phyloP scores from a whole-genome alignment of 2,888 invertebrate genomes.

The Lumbricus terrestris region DNA sequence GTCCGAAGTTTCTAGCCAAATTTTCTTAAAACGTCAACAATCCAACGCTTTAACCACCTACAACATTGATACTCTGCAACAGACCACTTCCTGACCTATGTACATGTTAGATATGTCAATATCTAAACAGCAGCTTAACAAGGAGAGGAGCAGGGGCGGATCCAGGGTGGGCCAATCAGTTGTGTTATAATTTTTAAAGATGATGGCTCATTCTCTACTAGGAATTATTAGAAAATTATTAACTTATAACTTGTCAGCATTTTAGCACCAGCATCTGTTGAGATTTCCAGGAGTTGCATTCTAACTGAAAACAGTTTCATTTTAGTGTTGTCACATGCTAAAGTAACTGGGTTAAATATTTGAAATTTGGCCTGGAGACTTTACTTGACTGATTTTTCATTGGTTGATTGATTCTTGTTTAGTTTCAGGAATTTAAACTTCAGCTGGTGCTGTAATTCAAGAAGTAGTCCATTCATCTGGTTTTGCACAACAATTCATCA shows the following conservation, averaged over 20 bases:
- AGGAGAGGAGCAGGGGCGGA: too few species aligned
- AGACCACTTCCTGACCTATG: too few species aligned
- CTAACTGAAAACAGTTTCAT: neutral
- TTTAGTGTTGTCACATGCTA: neutral
- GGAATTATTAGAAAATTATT: neutral
- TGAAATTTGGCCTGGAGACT: neutral
- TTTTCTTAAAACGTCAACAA: too few species aligned
- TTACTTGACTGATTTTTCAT: neutral
- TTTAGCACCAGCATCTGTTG: neutral
- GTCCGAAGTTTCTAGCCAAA: too few species aligned
- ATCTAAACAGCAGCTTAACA: too few species aligned
- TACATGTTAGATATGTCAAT: too few species aligned
- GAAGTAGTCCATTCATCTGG: neutral
- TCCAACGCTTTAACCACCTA: too few species aligned
- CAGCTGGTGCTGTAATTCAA: neutral
- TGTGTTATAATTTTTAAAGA: too few species aligned
- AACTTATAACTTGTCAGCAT: neutral
- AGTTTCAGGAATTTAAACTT: neutral
- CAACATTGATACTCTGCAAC: too few species aligned
- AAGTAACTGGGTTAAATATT: neutral
- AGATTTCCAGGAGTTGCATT: neutral
- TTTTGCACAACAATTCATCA: neutral
- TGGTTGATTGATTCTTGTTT: neutral
- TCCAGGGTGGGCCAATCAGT: too few species aligned
- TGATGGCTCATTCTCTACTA: too few species aligned